Evolutionary conservation across 2,113 vertebrate species (phyloP), one percentile per base, ranked within the genome.

Genomic region (Galeopterus variegatus): DNA sequence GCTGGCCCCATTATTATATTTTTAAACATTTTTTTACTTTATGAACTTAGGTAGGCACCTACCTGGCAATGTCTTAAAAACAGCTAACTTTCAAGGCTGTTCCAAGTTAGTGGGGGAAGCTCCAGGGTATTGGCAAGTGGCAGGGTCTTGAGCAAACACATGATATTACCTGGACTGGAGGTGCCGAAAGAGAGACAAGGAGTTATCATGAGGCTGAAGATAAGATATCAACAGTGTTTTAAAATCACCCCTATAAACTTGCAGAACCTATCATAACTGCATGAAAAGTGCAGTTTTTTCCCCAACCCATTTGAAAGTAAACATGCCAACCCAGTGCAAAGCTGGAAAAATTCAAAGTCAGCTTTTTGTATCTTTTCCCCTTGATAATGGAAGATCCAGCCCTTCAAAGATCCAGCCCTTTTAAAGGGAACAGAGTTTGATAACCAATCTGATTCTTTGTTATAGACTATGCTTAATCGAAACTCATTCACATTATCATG

Each of bases 61-160:
- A 28, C 72, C 36, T 85, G 45, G 84, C 54, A 93, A 6, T 96
- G 65, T 50, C 36, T 93, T 85, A 90, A 58, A 80, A 58, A 93
- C 56, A 85, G 45, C 7, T 72, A 80, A 87, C 56, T 90, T 79
- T 86, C 15, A 91, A 77, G n/a, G 60, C n/a, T 87, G 28, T 94
- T 86, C 72, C 56, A 62, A n/a, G 0, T 69, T 45, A 13, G 64
- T 58, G 23, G 85, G 56, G 67, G 31, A 80, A 76, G 45, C 60
- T 87, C 24, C 41, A 69, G n/a, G 65, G 15, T 75, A 73, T n/a
- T 77, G 28, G 50, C 75, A 90, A 80, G 92, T 50, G 45, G 45
- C 80, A 85, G 80, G 28, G 70, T 75, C 54, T 48, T 81, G 48
- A 91, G 31, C 72, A 81, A 21, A 21, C 54, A 75, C 41, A 92